Conservation (phyloP, 1,140 invertebrate genomes). For the Galendromus occidentalis region DNA sequence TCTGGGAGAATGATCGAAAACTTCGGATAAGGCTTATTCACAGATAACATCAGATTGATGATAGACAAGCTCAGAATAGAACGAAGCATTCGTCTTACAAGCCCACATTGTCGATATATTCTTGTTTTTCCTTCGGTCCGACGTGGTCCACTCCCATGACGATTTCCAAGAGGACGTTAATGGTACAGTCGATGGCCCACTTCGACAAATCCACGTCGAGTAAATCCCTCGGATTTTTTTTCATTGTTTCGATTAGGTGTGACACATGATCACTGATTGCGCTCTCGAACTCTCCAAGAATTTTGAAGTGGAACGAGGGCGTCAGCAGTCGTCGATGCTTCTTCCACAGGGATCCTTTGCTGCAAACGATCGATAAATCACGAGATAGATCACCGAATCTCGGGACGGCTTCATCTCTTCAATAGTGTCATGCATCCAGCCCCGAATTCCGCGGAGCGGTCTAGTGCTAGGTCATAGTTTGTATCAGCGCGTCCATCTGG, state of each 20-base stretch:
- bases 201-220: neutral
- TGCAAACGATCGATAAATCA: too few relatives aligned
- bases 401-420: too few relatives aligned
- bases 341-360: neutral
- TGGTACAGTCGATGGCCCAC: neutral
- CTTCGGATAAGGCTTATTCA: too few relatives aligned
- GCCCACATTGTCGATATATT: neutral
- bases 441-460: too few relatives aligned
- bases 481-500: too few relatives aligned
- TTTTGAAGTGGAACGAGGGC: neutral
- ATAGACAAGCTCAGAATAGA: too few relatives aligned
- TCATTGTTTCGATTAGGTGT: neutral
- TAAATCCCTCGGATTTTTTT: neutral
- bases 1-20: too few relatives aligned
- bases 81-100: too few relatives aligned
- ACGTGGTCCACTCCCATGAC: neutral
- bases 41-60: too few relatives aligned
- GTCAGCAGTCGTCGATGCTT: neutral
- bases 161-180: neutral
- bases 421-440: too few relatives aligned
- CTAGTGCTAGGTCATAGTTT: too few relatives aligned
- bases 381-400: too few relatives aligned
- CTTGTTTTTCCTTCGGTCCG: neutral
- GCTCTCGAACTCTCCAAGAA: neutral
- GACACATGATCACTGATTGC: neutral